These are phyloP conservation scores for Pseudomyrmex pallidus DNA, from an alignment of 1,140 invertebrate species.

Conservation along the genomic window DNA sequence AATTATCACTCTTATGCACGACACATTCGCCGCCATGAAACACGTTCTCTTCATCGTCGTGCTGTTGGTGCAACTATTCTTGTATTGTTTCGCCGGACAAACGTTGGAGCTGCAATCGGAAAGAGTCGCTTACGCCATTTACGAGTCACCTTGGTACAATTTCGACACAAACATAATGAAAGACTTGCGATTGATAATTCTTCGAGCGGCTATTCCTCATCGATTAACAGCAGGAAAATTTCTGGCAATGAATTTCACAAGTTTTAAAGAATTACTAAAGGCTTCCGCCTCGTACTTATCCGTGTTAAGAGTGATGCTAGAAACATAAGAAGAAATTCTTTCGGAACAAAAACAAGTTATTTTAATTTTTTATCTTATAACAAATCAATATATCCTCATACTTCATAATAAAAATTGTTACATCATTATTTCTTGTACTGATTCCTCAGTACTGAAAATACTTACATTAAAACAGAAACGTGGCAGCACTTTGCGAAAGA, in stretches of 20 bases:
- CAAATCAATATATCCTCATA: background rate
- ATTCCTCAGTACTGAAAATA: too few relatives aligned
- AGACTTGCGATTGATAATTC: conserved; percentile 30
- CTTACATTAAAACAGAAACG: too few relatives aligned
- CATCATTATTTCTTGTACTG: background rate
- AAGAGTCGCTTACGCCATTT: conserved; percentile 35
- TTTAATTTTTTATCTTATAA: background rate
- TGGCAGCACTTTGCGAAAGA: background rate
- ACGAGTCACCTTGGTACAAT: conserved; percentile 41
- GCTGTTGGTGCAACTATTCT: conserved; percentile 25
- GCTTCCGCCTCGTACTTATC: conserved; percentile 60
- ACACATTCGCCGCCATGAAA: background rate
- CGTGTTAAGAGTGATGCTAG: conserved; percentile 48
- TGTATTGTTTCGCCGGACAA: conserved; percentile 39
- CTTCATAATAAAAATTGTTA: conserved; percentile 2
- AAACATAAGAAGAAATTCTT: conserved; percentile 11
- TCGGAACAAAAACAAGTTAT: background rate
- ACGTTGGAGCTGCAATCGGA: conserved; percentile 37
- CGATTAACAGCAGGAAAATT: conserved; percentile 49
- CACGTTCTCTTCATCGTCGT: conserved; percentile 21
- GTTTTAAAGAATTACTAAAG: conserved; percentile 64
- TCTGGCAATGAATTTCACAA: conserved; percentile 54
- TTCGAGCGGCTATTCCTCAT: conserved; percentile 10
- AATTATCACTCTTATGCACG: conserved; percentile 25
- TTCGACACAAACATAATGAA: conserved; percentile 22